Percentiles rank a stretch among this genome's conserved stretches.
phyloP scores from a whole-genome alignment of 1,140 invertebrate genomes.

The Psilanteris sp. region DNA sequence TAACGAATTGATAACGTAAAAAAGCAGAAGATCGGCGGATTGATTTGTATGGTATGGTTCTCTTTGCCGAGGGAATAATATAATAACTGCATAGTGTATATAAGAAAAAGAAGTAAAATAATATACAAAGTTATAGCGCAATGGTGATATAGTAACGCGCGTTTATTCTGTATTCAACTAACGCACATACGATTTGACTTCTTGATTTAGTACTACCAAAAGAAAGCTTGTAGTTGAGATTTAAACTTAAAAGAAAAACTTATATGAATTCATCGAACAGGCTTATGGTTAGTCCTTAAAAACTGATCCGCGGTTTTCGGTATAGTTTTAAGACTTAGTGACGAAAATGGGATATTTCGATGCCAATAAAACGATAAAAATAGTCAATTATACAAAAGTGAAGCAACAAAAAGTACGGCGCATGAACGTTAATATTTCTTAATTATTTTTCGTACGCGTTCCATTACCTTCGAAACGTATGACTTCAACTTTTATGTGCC shows the following conservation, averaged over 20 bases:
- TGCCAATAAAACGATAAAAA: slow-evolving; percentile 56
- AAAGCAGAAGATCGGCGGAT: no score
- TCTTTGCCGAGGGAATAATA: no score
- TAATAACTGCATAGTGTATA: no score
- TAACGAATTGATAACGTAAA: no score
- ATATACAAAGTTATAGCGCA: slow-evolving; percentile 32
- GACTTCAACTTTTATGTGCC: slow-evolving; percentile 37
- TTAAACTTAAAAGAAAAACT: slow-evolving; percentile 11
- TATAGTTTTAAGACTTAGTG: slow-evolving; percentile 34
- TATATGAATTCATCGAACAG: no score
- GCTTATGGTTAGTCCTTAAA: slow-evolving; percentile 47
- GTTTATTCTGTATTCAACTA: slow-evolving; percentile 49
- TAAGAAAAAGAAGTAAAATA: slow-evolving; percentile 8
- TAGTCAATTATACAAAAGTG: slow-evolving; percentile 61
- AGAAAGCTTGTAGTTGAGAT: slow-evolving; percentile 32
- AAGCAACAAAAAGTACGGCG: slow-evolving; percentile 18
- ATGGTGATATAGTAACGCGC: slow-evolving; percentile 53
- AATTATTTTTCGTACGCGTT: no score
- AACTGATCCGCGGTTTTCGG: slow-evolving; percentile 30
- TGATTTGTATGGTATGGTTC: no score
- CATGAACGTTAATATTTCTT: no score
- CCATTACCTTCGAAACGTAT: neutral
- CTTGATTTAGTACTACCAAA: slow-evolving; percentile 36
- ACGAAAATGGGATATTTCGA: slow-evolving; percentile 55
- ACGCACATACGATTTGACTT: slow-evolving; percentile 56